Evolutionary conservation across 2,888 invertebrate species (phyloP).

Genomic region (Formica aserva): DNA sequence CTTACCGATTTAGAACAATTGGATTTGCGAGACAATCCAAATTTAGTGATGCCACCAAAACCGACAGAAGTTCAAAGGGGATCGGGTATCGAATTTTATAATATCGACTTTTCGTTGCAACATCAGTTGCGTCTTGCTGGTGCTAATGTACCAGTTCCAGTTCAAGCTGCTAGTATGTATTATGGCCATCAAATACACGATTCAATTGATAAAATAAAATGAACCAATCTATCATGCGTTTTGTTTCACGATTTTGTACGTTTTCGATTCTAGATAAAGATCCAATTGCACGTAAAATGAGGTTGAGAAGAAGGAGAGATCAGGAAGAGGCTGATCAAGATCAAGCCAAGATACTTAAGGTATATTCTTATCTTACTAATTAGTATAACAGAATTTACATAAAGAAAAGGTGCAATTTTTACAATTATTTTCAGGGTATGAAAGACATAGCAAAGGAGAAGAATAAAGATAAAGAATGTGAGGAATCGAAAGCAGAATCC

Average conservation of each 20-base stretch:
- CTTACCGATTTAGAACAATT: conserved; percentile 95
- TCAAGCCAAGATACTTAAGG: conserved; percentile 95
- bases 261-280: conserved; percentile 89
- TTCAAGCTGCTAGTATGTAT: conserved; percentile 89
- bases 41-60: conserved; percentile 98
- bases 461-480: conserved; percentile 90
- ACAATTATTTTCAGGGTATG: conserved; percentile 89
- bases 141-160: conserved; percentile 92
- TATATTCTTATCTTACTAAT: conserved; percentile 84
- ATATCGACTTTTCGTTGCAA: conserved; percentile 99
- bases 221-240: neutral
- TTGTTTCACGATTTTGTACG: neutral
- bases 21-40: conserved; percentile 97
- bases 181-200: neutral
- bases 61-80: conserved; percentile 93
- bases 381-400: conserved; percentile 85
- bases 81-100: conserved; percentile 96
- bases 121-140: conserved; percentile 97
- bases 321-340: conserved; percentile 94
- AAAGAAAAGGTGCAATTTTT: conserved; percentile 5
- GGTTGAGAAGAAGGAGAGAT: conserved; percentile 93
- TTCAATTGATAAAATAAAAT: neutral
- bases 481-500: conserved; percentile 90
- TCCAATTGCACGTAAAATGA: conserved; percentile 97
- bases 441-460: conserved; percentile 94